These are phyloP conservation scores for Hydrozoanthus gracilis DNA, from an alignment of 92 coral and sea anemone genomes.

Conservation along the genomic window DNA sequence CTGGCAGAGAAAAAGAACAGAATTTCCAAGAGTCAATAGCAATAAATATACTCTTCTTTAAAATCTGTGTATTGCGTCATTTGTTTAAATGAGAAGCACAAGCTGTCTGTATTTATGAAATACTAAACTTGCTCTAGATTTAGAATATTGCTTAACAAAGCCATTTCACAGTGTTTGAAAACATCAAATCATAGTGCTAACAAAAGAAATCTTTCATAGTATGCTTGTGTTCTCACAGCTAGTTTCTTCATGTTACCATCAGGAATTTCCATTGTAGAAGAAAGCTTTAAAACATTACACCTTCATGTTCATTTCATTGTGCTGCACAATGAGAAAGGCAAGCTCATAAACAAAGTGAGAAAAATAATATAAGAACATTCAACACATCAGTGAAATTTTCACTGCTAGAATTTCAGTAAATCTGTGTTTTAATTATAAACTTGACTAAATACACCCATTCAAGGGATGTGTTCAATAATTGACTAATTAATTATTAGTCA, in stretches of 20 bases:
- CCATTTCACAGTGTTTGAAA: neutral
- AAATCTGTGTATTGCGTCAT: no score
- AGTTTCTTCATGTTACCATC: neutral
- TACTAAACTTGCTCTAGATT: conserved; percentile 12
- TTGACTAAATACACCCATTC: neutral
- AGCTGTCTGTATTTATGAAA: no score
- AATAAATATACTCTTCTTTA: conserved; percentile 19
- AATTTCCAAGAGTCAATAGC: conserved; percentile 6
- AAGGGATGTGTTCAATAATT: neutral
- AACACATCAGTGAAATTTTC: no score
- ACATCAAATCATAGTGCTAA: neutral
- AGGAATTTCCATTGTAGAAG: neutral
- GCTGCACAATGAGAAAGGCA: neutral
- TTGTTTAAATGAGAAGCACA: neutral
- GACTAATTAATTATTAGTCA: neutral
- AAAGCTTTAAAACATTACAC: neutral
- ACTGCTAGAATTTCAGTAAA: neutral
- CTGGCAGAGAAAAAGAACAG: neutral
- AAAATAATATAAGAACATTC: neutral
- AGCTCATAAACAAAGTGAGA: conserved; percentile 1
- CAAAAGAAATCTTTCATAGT: neutral
- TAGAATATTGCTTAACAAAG: neutral
- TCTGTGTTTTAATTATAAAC: neutral
- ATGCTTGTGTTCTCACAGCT: neutral
- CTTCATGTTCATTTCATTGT: neutral